phyloP scores from a whole-genome alignment of 2,888 invertebrate genomes.

The Chrysolina americana region DNA sequence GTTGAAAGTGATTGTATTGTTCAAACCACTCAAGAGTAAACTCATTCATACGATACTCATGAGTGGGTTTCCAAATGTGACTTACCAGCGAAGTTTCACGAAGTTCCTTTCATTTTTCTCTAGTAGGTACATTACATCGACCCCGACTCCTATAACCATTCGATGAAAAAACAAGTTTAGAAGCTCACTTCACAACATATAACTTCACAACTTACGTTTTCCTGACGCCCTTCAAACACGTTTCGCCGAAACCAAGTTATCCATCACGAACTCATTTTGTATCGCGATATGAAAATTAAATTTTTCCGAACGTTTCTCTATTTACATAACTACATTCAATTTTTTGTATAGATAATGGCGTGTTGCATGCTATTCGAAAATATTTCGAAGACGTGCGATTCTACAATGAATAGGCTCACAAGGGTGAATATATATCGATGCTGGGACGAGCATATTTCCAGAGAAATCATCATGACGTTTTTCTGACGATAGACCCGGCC shows the following conservation, averaged over 20 bases:
- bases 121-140: no score
- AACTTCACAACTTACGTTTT: not conserved
- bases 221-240: not conserved
- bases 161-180: not conserved
- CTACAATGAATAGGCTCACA: not conserved
- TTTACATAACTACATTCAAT: slow-evolving; percentile 23
- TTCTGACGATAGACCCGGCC: no score
- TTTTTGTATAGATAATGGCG: slow-evolving; percentile 20
- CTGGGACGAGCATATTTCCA: not conserved
- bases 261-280: not conserved
- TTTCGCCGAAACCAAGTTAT: not conserved
- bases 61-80: no score
- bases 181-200: not conserved
- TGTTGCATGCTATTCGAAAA: slow-evolving; percentile 4
- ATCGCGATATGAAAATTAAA: slow-evolving; percentile 26
- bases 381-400: not conserved
- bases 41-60: no score
- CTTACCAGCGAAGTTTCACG: no score
- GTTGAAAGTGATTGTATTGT: no score
- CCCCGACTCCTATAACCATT: no score
- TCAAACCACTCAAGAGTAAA: no score
- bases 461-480: not conserved
- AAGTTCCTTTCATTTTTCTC: no score
- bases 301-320: slow-evolving; percentile 21
- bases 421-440: slow-evolving; percentile 15